Base-by-base conservation (phyloP, 2,797 vertebrate species). In the Zalophus californianus region DNA sequence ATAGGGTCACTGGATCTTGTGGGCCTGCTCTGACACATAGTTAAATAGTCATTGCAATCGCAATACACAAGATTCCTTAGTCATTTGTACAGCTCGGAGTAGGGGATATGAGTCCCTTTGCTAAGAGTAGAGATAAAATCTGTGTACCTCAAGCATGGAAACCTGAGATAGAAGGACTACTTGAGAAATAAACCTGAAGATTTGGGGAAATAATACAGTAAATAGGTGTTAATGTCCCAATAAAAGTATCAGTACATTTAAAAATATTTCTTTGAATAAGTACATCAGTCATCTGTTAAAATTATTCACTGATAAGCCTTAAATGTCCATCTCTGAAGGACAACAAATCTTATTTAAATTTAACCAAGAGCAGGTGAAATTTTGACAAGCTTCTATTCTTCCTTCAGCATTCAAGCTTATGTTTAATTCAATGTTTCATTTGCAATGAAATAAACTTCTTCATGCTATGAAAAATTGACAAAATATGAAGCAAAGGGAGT, bases 381-480 rank as follows among this genome's bases (percentile, higher is more conserved):
- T 91, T 79, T 90, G 84, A 94, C 62, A 86, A 60, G 14, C 38
- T 86, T 73, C 85, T 89, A 79, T 83, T 83, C 80, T 29, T 94
- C 70, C 66, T 89, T 92, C 5, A 1, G 66, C 86, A 56, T 60
- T 93, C 73, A 78, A 41, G 77, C 27, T 87, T 73, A 97, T 93
- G 82, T 97, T 97, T 97, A 96, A 97, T 94, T 97, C 86, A 94
- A 41, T 82, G 80, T 94, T 97, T 97, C 32, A 90, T 92, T 97
- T 94, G 5, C 35, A 82, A 60, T 93, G 70, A 97, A 96, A 82
- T 89, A 95, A 94, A 93, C 11, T 54, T 91, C 38, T 77, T 90
- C 54, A 83, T 93, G 64, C n/a, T 70, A 86, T 94, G 48, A 97
- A 94, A 97, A 85, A 78, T 91, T 91, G 78, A 90, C 16, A 85